phyloP scores from a whole-genome alignment of 2,113 vertebrate genomes.

The Bubo bubo region DNA sequence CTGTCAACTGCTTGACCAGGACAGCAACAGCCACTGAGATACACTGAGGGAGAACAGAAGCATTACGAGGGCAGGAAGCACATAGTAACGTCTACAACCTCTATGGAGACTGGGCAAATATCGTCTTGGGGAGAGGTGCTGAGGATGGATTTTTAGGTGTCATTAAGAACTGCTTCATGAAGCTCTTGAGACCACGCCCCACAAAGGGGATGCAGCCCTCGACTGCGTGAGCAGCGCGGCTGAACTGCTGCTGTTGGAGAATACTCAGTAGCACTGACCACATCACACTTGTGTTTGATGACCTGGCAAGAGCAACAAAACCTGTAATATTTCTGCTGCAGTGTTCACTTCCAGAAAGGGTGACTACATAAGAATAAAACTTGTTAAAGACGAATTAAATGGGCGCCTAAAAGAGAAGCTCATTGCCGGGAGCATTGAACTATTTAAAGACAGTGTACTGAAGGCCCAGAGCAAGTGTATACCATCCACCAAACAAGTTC shows the following conservation, averaged over 20 bases:
- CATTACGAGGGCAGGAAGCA: neutral
- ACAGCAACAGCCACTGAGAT: neutral
- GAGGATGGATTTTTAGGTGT: neutral
- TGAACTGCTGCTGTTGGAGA: neutral
- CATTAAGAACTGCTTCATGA: neutral
- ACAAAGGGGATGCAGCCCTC: neutral
- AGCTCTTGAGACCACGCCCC: neutral
- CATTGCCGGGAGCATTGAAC: neutral
- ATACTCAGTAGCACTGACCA: neutral
- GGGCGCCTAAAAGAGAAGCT: neutral
- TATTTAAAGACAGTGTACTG: neutral
- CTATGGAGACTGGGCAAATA: neutral
- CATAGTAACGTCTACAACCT: neutral
- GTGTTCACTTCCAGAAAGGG: neutral
- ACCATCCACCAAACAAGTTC: neutral
- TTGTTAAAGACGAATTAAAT: neutral
- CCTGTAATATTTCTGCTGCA: neutral
- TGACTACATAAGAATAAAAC: neutral
- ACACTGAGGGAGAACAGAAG: neutral
- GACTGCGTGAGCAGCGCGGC: neutral
- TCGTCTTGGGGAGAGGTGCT: neutral
- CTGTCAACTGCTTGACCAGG: neutral
- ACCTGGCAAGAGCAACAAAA: neutral
- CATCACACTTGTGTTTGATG: neutral
- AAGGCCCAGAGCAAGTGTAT: neutral